These are phyloP conservation scores for Sylvilagus bachmani DNA, from an alignment of 2,113 vertebrate genomes.

Conservation along the genomic window DNA sequence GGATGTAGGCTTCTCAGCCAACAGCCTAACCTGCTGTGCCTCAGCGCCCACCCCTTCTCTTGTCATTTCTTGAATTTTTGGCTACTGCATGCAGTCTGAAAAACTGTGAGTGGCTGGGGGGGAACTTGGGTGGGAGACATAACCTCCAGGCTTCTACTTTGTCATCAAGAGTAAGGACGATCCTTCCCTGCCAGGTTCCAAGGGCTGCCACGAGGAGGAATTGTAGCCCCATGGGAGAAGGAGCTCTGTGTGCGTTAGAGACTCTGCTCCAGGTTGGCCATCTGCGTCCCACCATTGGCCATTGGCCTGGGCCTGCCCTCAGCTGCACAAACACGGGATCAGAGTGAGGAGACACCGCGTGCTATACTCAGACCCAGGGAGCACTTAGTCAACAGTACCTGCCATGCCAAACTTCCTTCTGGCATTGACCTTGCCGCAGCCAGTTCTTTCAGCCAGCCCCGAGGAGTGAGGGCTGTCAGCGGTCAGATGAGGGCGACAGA, in stretches of 20 bases:
- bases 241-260: fast-evolving
- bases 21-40: no score
- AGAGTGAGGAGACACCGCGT: background rate
- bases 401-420: background rate
- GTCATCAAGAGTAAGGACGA: background rate
- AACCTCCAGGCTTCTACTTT: background rate
- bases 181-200: background rate
- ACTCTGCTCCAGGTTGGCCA: fast-evolving
- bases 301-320: no score
- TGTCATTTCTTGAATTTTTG: background rate
- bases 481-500: background rate
- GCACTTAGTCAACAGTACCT: background rate
- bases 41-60: no score
- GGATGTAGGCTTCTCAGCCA: no score
- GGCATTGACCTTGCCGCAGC: background rate
- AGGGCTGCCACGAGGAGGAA: fast-evolving
- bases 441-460: background rate
- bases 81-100: background rate
- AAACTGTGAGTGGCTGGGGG: background rate
- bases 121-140: background rate
- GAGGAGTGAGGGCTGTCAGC: fast-evolving
- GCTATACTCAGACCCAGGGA: fast-evolving
- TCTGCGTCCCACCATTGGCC: background rate
- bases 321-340: background rate
- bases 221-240: fast-evolving